Evolutionary conservation across 2,113 vertebrate species (phyloP).

Genomic region (Lophochroa leadbeateri): DNA sequence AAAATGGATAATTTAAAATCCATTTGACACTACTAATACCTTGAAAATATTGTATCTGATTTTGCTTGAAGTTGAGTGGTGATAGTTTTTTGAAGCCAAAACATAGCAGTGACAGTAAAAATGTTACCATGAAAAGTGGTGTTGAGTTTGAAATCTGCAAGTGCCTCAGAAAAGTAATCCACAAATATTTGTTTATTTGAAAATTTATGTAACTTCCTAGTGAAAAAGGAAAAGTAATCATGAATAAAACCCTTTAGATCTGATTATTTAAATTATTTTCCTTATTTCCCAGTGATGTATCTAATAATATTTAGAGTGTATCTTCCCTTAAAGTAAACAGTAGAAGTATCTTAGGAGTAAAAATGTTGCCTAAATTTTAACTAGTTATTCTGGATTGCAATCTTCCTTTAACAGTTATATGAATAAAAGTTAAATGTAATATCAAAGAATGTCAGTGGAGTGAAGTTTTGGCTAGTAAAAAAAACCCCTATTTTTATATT

Average conservation of each 20-base stretch:
- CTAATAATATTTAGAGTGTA: background rate
- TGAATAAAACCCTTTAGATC: background rate
- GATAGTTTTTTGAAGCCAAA: background rate
- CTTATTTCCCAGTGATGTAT: background rate
- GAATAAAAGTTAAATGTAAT: background rate
- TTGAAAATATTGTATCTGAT: background rate
- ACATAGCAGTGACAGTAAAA: background rate
- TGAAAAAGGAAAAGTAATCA: background rate
- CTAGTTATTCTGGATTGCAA: background rate
- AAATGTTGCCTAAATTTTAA: background rate
- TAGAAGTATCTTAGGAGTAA: background rate
- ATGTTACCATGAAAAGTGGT: background rate
- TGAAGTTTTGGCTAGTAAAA: background rate
- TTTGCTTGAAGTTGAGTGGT: background rate
- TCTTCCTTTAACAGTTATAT: background rate
- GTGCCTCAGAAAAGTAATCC: background rate
- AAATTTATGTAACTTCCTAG: background rate
- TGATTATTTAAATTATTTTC: background rate
- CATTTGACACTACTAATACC: background rate
- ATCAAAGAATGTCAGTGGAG: background rate
- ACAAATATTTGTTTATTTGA: background rate
- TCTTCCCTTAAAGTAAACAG: background rate
- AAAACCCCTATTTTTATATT: background rate
- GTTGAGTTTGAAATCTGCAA: background rate
- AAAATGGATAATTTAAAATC: slow-evolving; percentile 8